Base-by-base conservation (phyloP, 2,888 invertebrate genomes). In the Mesochorus sp. region DNA sequence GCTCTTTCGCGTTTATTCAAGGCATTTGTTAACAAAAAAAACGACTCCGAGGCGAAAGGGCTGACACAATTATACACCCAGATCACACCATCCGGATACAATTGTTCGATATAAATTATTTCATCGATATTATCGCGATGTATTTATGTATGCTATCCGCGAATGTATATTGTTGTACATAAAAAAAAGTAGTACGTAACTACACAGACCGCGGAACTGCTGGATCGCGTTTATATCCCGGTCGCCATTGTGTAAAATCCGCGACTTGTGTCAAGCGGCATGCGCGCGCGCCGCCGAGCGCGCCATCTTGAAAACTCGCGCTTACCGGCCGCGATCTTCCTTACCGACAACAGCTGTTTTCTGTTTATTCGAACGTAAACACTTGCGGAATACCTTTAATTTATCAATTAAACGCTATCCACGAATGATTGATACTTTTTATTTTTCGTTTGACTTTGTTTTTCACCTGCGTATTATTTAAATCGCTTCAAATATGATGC, bases 401-500 rank as follows among this genome's bases (percentile, higher is more conserved):
- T 12, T 34, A 12, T 3, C 1, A 10, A n/a, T n/a, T 26, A 59
- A 67, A 67, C 55, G 59, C 61, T 8, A 70, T 61, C 57, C 8
- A 14, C 8, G 19, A 26, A 44, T 10, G 24, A 8, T 21, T 8
- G 2, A 17, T 47, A 4, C 24, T 21, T 47, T n/a, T n/a, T n/a
- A n/a, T 34, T 31, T 49, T 24, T 31, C 0, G 12, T 12, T 14
- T 6, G 5, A 14, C 2, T 44, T 61, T 61, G n/a, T 37, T n/a
- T 17, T 10, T n/a, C n/a, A n/a, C n/a, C n/a, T n/a, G n/a, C n/a
- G n/a, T n/a, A n/a, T 39, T 39, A 12, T 39, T n/a, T n/a, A n/a
- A n/a, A n/a, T n/a, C n/a, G n/a, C n/a, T 14, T 14, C 61, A 14
- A 86, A 82, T 21, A 88, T 88, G 87, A 88, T 88, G 88, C 85